phyloP scores from a whole-genome alignment of 1,140 invertebrate species.

The Brevipalpus yothersi region DNA sequence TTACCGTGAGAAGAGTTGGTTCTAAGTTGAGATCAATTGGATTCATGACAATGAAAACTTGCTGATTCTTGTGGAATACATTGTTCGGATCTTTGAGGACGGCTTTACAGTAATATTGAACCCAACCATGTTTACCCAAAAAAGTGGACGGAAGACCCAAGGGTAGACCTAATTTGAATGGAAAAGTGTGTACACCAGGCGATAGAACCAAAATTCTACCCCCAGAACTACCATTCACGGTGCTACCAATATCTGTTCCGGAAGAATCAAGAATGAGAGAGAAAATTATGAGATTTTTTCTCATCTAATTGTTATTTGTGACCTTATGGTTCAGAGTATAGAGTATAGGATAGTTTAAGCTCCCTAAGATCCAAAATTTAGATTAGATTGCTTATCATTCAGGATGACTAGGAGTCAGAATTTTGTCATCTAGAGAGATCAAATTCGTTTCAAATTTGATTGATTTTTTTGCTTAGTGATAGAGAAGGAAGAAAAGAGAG shows the following conservation, averaged over 20 bases:
- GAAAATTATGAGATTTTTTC: neutral
- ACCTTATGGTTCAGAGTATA: no score
- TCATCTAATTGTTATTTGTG: no score
- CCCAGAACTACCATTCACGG: slow-evolving; percentile 1
- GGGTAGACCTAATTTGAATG: slow-evolving; percentile 71
- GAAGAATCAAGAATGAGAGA: neutral
- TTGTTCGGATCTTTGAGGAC: slow-evolving; percentile 66
- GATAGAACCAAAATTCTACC: slow-evolving; percentile 33
- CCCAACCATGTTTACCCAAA: slow-evolving; percentile 77
- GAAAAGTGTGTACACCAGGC: slow-evolving; percentile 80
- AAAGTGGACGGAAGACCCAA: slow-evolving; percentile 74
- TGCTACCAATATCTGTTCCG: slow-evolving; percentile 4
- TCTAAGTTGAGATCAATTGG: slow-evolving; percentile 79
- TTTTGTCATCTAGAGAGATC: no score
- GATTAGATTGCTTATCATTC: no score
- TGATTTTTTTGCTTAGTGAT: no score
- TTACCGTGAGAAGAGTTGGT: slow-evolving; percentile 57
- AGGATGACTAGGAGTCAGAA: no score
- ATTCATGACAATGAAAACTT: slow-evolving; percentile 89
- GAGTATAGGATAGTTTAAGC: no score
- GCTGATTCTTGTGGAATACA: slow-evolving; percentile 77
- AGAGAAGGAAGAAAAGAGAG: no score
- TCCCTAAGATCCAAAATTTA: no score
- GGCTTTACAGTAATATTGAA: slow-evolving; percentile 81
- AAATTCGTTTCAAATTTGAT: no score